These are phyloP conservation scores for Tortrix viridana DNA, from an alignment of 2,888 invertebrate species.

Conservation along the genomic window DNA sequence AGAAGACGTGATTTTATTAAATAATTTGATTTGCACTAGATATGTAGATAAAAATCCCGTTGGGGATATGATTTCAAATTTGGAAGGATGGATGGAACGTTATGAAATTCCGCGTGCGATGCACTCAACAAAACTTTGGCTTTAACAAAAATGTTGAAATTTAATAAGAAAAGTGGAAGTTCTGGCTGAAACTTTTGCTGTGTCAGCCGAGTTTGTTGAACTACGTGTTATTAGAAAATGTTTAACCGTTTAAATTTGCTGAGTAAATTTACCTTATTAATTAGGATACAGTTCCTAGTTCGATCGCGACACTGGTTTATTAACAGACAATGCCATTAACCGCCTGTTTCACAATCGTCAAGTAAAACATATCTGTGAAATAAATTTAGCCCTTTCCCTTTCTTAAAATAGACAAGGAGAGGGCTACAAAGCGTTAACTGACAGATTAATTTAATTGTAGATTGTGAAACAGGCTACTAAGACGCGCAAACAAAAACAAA, in stretches of 20 bases:
- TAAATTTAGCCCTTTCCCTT: no score
- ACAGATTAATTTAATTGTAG: no score
- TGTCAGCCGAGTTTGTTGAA: conserved; percentile 33
- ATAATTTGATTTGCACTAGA: no score
- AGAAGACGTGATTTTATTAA: no score
- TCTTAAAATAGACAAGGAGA: no score
- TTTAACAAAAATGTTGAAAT: conserved; percentile 35
- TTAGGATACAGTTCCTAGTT: conserved; percentile 13
- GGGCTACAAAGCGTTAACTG: no score
- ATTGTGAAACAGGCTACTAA: no score
- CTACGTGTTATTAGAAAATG: conserved; percentile 29
- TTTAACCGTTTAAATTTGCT: no score
- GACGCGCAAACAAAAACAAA: conserved; percentile 46
- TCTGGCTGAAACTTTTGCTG: conserved; percentile 26
- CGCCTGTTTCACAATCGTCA: no score
- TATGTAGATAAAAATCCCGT: background rate
- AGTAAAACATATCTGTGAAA: no score
- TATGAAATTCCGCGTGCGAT: conserved; percentile 36
- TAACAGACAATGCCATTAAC: conserved; percentile 32
- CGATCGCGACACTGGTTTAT: conserved; percentile 28
- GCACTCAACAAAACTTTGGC: conserved; percentile 34
- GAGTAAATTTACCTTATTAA: no score
- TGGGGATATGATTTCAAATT: conserved; percentile 14
- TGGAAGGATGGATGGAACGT: conserved; percentile 14
- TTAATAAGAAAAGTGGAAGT: conserved; percentile 37